A percentile compares a stretch with the other conserved stretches of the same genome.
These are phyloP conservation scores for Lithosia quadra DNA, from an alignment of 2,888 invertebrate species.

Conservation along the genomic window DNA sequence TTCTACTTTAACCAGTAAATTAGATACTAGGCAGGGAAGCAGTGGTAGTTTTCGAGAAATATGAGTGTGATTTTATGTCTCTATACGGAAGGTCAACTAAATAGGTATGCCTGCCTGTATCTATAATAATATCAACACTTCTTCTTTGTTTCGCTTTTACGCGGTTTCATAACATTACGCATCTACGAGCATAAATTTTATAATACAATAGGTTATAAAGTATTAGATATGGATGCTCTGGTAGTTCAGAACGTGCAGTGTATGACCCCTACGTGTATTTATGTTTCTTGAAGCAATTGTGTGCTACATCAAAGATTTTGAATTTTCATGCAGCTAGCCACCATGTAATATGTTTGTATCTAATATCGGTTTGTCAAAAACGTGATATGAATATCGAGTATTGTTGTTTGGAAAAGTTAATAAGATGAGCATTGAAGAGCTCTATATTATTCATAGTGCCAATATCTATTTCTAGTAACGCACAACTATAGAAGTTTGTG, in stretches of 20 bases:
- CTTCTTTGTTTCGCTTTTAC: not conserved
- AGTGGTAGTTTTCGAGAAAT: not conserved
- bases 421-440: not conserved
- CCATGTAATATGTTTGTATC: conserved; percentile 8
- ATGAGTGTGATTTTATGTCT: not conserved
- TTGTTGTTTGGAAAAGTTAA: not conserved
- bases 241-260: not conserved
- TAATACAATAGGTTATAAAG: not conserved
- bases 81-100: not conserved
- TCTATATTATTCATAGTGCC: not conserved
- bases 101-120: not conserved
- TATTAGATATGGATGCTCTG: not conserved
- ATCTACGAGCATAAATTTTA: too few relatives aligned
- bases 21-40: not conserved
- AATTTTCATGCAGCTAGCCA: conserved; percentile 4
- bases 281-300: not conserved
- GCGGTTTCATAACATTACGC: too few relatives aligned
- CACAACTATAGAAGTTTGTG: too few relatives aligned
- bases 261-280: not conserved
- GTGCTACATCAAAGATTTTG: not conserved
- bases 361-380: conserved; percentile 18
- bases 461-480: not conserved
- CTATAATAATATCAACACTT: not conserved
- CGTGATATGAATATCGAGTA: conserved; percentile 7
- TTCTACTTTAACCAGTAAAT: not conserved